These are phyloP conservation scores for Watsonalla cultraria DNA, from an alignment of 2,888 invertebrate genomes.

Conservation along the genomic window DNA sequence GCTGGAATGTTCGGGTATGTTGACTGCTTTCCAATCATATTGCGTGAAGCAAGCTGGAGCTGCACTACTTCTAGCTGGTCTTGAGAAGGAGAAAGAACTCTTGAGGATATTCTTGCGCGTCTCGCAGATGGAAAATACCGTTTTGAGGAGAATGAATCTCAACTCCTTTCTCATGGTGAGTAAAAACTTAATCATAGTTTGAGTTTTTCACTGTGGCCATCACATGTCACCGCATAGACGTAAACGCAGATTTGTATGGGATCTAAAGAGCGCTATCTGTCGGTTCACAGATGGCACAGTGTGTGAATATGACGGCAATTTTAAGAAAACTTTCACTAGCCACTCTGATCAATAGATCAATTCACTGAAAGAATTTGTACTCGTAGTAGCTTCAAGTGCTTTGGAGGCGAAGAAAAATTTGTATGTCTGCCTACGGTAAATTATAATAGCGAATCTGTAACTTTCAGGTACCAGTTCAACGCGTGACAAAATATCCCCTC, in stretches of 20 bases:
- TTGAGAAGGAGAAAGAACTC: constrained; percentile 96
- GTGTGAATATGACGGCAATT: too few species aligned
- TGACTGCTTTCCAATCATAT: constrained; percentile 96
- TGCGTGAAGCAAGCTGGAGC: constrained; percentile 96
- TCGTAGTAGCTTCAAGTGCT: too few species aligned
- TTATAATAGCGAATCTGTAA: neutral
- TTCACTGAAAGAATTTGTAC: too few species aligned
- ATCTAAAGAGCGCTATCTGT: too few species aligned
- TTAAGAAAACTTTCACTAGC: too few species aligned
- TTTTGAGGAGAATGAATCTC: constrained; percentile 95
- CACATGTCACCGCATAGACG: too few species aligned
- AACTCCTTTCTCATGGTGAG: constrained; percentile 98
- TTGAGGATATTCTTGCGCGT: constrained; percentile 95
- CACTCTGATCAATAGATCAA: too few species aligned
- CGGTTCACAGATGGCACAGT: too few species aligned
- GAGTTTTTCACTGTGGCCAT: too few species aligned
- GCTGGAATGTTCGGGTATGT: constrained; percentile 93
- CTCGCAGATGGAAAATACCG: constrained; percentile 97
- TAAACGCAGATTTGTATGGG: too few species aligned
- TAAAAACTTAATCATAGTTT: neutral
- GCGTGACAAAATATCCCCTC: constrained; percentile 97
- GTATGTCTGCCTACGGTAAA: neutral
- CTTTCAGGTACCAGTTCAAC: constrained; percentile 92
- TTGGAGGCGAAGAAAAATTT: too few species aligned
- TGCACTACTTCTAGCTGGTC: constrained; percentile 90